Percentiles rank a stretch among this genome's conserved stretches.
phyloP scores from a whole-genome alignment of 1,140 invertebrate species.

The Scaptomyza pallida region DNA sequence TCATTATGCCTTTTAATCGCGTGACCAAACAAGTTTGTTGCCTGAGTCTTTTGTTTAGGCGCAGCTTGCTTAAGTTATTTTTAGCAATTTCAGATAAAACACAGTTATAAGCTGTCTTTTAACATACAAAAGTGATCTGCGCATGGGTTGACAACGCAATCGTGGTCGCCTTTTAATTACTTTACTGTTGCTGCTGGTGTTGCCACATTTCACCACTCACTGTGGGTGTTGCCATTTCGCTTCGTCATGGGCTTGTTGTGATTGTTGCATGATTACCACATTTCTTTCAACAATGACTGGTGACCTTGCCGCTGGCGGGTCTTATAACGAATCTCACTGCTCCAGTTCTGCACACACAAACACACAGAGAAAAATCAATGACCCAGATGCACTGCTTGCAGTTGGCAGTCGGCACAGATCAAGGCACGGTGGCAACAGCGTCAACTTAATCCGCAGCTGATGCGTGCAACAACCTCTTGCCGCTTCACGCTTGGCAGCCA shows the following conservation, averaged over 20 bases:
- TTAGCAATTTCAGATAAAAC: conserved; percentile 21
- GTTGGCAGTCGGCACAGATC: conserved; percentile 52
- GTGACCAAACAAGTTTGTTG: conserved; percentile 65
- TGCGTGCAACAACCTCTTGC: conserved; percentile 73
- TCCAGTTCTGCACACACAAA: conserved; percentile 34
- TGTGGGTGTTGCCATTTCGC: conserved; percentile 53
- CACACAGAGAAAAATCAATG: conserved; percentile 1
- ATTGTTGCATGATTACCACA: conserved; percentile 17
- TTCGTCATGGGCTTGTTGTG: conserved; percentile 11
- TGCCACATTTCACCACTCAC: conserved; percentile 33
- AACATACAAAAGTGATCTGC: conserved; percentile 1
- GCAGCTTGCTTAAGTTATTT: conserved; percentile 11
- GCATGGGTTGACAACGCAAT: conserved; percentile 57
- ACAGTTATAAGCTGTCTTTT: conserved; percentile 35
- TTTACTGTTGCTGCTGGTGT: conserved; percentile 23
- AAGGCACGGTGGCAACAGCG: conserved; percentile 40
- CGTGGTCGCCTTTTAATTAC: conserved; percentile 60
- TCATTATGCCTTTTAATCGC: conserved; percentile 1
- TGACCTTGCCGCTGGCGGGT: conserved; percentile 36
- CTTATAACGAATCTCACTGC: conserved; percentile 31
- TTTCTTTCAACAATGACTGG: conserved; percentile 4
- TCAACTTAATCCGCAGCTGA: conserved; percentile 33
- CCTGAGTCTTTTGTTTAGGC: conserved; percentile 58
- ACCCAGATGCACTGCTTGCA: conserved; percentile 29
- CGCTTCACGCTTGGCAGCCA: conserved; percentile 66